Evolutionary conservation across 2,113 vertebrate genomes (phyloP).

Genomic region (Sapajus apella): DNA sequence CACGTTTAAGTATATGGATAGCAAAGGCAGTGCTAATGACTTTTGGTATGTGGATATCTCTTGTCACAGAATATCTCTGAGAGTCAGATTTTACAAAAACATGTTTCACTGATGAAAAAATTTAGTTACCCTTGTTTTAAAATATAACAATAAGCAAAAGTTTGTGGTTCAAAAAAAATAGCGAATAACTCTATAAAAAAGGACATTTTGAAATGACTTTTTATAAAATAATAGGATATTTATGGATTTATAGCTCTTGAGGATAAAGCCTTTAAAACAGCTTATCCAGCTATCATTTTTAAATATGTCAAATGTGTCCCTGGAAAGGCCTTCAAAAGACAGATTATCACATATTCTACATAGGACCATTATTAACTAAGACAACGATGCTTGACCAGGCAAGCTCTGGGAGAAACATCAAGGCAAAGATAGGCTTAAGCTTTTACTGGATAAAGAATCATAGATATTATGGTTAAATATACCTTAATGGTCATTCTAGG

Average conservation of each 20-base stretch:
- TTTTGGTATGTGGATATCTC: neutral
- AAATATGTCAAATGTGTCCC: neutral
- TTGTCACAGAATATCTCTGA: conserved; percentile 31
- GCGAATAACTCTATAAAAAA: neutral
- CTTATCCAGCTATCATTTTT: neutral
- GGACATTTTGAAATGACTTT: neutral
- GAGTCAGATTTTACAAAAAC: conserved; percentile 18
- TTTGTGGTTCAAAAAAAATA: neutral
- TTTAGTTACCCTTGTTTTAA: conserved; percentile 36
- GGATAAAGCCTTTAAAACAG: neutral
- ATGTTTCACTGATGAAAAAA: neutral
- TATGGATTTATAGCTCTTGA: neutral
- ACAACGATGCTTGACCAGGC: neutral
- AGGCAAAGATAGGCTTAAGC: neutral
- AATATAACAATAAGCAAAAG: neutral
- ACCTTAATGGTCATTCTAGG: neutral
- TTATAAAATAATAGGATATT: neutral
- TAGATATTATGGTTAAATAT: neutral
- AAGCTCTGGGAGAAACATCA: neutral
- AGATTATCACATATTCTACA: neutral
- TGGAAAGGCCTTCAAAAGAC: neutral
- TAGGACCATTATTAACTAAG: neutral
- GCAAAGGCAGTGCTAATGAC: neutral
- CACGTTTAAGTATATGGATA: neutral
- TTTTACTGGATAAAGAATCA: neutral